These are phyloP conservation scores for Cyrtodaria siliqua DNA, from an alignment of 2,888 invertebrate genomes.

Conservation along the genomic window DNA sequence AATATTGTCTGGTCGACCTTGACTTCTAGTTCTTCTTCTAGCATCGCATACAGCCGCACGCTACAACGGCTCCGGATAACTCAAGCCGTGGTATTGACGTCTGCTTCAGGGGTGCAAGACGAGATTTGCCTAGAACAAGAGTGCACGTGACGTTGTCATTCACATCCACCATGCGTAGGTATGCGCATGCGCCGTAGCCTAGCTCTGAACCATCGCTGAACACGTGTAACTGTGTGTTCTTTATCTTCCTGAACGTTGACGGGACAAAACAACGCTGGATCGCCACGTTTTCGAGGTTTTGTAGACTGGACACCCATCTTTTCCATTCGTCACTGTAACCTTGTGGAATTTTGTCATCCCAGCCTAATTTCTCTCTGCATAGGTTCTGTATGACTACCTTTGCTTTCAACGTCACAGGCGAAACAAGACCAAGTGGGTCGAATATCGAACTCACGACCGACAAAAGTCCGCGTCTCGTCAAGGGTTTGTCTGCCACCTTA, in stretches of 20 bases:
- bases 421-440: constrained; percentile 60
- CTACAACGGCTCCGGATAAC: constrained; percentile 53
- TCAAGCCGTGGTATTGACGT: constrained; percentile 59
- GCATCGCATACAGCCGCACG: constrained; percentile 17
- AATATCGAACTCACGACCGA: too few relatives aligned
- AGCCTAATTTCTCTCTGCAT: constrained; percentile 40
- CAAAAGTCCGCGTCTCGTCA: too few relatives aligned
- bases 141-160: constrained; percentile 39
- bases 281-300: constrained; percentile 7
- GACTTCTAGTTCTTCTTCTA: constrained; percentile 26
- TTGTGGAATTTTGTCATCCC: constrained; percentile 55
- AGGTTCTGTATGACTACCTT: constrained; percentile 59
- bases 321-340: constrained; percentile 42
- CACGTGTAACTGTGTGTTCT: constrained; percentile 32
- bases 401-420: constrained; percentile 50
- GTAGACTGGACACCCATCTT: constrained; percentile 36
- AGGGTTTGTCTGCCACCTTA: too few relatives aligned
- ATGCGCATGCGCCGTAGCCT: constrained; percentile 61
- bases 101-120: constrained; percentile 59
- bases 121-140: constrained; percentile 53
- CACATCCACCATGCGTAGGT: constrained; percentile 42
- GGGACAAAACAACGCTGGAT: constrained; percentile 34
- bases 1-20: constrained; percentile 20
- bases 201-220: constrained; percentile 29
- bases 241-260: too few relatives aligned